Evolutionary conservation across 2,113 vertebrate species (phyloP), one percentile per base, ranked within the genome.

Genomic region (Oryzias woworae): DNA sequence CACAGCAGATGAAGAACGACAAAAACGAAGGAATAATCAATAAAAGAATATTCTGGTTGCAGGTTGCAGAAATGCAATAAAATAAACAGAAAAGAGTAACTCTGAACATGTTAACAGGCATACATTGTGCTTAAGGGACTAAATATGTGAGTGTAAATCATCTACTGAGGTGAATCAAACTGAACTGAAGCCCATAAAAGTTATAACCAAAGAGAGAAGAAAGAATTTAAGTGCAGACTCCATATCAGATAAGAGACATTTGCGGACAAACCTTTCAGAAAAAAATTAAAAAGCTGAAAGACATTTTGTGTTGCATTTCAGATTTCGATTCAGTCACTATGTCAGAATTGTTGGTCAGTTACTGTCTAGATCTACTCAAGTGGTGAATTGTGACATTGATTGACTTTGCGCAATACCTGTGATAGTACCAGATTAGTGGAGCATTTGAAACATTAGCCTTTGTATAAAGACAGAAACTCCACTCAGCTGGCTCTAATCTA

Each of bases 171-270:
- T 54, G 54, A 75, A 51, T 62, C 18, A 78, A 69, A 47, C 28
- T 56, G 62, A 53, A 51, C 22, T 68, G 60, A 58, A 75, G 59
- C 17, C 14, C 26, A 64, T 43, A 62, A 5, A 53, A 69, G 75
- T 55, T 45, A 54, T 44, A 42, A 46, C 67, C 49, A 41, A 36
- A 54, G 43, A 50, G 71, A 71, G 22, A 63, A 36, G 41, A 69
- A 57, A 62, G 57, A 54, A 53, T 68, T 71, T 77, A 79, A 83
- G 76, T 83, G 79, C 78, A 72, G 72, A 83, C 68, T 75, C 75
- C 70, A 62, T 69, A 26, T n/a, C 68, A 84, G 71, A 85, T 49
- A 16, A 72, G 62, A 41, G 1, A 44, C 62, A 17, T 17, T n/a
- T 45, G 28, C 53, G 50, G 36, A 77, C 49, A 47, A 23, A 70